These are phyloP conservation scores for Urocitellus parryii DNA, from an alignment of 2,113 vertebrate species.

Conservation along the genomic window DNA sequence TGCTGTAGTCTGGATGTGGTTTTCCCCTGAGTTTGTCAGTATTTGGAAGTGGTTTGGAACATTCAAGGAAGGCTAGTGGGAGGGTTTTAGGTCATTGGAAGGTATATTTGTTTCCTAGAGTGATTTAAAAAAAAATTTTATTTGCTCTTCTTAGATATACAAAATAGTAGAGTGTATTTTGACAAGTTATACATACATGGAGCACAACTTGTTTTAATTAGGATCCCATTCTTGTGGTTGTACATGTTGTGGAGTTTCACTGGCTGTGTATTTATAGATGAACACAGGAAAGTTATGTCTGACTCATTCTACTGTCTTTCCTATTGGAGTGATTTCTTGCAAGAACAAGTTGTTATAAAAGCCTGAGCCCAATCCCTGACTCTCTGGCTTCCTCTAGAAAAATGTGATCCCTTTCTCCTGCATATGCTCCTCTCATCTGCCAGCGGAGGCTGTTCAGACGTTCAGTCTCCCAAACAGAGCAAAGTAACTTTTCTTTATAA, in stretches of 20 bases:
- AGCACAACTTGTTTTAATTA: too few relatives aligned
- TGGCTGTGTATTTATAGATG: too few relatives aligned
- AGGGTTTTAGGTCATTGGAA: neutral
- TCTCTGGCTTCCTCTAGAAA: neutral
- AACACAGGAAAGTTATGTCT: too few relatives aligned
- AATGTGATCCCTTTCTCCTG: neutral
- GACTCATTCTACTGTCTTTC: too few relatives aligned
- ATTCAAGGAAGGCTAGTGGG: neutral
- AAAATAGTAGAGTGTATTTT: too few relatives aligned
- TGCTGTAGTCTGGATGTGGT: neutral
- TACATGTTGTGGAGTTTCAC: too few relatives aligned
- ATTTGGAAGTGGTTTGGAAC: neutral
- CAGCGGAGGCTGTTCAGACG: neutral
- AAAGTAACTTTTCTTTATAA: neutral
- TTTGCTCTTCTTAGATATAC: too few relatives aligned
- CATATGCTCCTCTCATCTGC: neutral
- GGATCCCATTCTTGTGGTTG: too few relatives aligned
- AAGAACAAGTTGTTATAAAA: too few relatives aligned
- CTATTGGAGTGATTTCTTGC: neutral
- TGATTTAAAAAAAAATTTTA: neutral
- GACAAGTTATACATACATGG: too few relatives aligned
- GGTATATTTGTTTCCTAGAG: neutral
- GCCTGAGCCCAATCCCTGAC: neutral
- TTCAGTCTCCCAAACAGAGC: neutral
- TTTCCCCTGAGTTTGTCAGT: neutral